A percentile compares a stretch with the other conserved stretches of the same genome.
phyloP scores from a whole-genome alignment of 2,888 invertebrate species.

The Furcula furcula region DNA sequence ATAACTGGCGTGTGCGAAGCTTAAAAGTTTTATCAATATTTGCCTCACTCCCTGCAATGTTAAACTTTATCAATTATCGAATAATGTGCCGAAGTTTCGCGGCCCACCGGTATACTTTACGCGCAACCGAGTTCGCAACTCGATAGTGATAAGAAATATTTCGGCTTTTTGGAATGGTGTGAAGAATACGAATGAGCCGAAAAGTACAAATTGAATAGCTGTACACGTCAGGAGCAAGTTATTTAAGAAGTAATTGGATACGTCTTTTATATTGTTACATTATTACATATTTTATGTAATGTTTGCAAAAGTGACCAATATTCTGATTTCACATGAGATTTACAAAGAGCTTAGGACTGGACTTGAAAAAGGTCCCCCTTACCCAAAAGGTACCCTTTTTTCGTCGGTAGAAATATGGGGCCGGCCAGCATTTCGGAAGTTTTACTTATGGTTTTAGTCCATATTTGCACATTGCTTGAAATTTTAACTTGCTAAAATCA shows the following conservation, averaged over 20 bases:
- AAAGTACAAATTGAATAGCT: constrained; percentile 19
- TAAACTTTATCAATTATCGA: constrained; percentile 74
- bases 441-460: not conserved
- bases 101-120: constrained; percentile 52
- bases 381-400: no score
- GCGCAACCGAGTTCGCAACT: constrained; percentile 45
- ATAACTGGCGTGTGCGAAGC: constrained; percentile 27
- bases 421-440: not conserved
- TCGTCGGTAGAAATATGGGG: not conserved
- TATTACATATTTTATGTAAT: no score
- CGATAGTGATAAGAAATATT: constrained; percentile 48
- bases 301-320: no score
- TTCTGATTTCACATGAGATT: no score
- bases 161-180: constrained; percentile 28
- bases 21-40: constrained; percentile 63
- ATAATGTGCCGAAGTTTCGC: constrained; percentile 60
- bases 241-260: no score
- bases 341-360: not conserved
- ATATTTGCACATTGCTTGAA: not conserved
- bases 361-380: no score
- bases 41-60: constrained; percentile 49
- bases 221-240: no score
- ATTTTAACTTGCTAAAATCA: not conserved
- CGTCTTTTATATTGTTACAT: no score
- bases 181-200: constrained; percentile 37